Evolutionary conservation across 1,140 invertebrate genomes (phyloP).

Genomic region (Drosophila aff.): DNA sequence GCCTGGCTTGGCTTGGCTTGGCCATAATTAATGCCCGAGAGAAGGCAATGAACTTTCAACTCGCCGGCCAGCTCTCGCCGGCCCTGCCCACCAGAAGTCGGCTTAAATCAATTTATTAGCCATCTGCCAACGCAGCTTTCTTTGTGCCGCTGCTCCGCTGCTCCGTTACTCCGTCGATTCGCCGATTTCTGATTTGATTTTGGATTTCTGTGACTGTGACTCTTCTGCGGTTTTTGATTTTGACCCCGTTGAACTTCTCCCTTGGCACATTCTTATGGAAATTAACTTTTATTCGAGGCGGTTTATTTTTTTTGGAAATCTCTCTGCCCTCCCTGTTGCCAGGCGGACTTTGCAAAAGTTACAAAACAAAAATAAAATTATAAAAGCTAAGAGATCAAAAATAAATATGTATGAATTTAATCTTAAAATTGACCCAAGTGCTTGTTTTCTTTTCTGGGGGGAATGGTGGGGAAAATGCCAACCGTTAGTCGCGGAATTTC

Average conservation of each 20-base stretch:
- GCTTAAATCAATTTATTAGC: constrained; percentile 69
- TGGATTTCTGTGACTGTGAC: background rate
- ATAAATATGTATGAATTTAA: constrained; percentile 21
- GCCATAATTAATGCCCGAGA: constrained; percentile 62
- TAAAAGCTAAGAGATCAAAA: background rate
- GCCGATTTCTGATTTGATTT: constrained; percentile 15
- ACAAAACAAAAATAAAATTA: background rate
- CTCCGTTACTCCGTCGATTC: background rate
- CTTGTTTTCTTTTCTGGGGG: constrained; percentile 17
- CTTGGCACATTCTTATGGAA: constrained; percentile 66
- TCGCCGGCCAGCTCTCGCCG: constrained; percentile 1
- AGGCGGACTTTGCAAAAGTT: constrained; percentile 50
- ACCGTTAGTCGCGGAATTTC: constrained; percentile 12
- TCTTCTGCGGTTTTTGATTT: constrained; percentile 24
- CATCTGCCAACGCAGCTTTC: constrained; percentile 51
- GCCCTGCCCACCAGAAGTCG: constrained; percentile 22
- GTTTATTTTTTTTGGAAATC: constrained; percentile 34
- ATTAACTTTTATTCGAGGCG: constrained; percentile 25
- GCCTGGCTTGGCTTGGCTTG: background rate
- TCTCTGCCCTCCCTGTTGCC: constrained; percentile 31
- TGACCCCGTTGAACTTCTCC: constrained; percentile 73
- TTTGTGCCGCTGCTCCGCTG: constrained; percentile 36
- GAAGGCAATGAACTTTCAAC: constrained; percentile 77
- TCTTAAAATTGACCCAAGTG: constrained; percentile 28
- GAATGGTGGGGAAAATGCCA: too few relatives aligned